Evolutionary conservation across 2,888 invertebrate species (phyloP), one percentile per base, ranked within the genome.

Genomic region (Parnassius orleans): DNA sequence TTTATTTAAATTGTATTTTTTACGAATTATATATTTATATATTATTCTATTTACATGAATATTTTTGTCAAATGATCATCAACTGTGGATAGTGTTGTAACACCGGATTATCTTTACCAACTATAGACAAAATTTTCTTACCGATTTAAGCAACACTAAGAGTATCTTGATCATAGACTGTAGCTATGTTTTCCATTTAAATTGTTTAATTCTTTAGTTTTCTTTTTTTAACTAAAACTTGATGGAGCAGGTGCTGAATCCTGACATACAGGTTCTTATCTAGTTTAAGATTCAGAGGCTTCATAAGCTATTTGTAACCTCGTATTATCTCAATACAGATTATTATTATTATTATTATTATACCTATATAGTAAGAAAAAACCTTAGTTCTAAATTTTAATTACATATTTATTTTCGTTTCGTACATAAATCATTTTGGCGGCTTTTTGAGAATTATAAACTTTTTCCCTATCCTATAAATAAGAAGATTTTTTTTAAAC

Each of bases 141-240:
- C 69, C 61, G 66, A 78, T 73, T 68, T 66, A 70, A 69, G 71
- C 66, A 66, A 63, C 66, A 67, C 65, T 66, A 83, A 83, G 84
- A 83, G 80, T 72, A 83, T 81, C 83, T 81, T 72, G 71, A 78
- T 83, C 83, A 56, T 69, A 72, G 66, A 64, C 70, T 69, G 65
- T 68, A 41, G 7, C 2, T n/a, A n/a, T 46, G 11, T 46, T n/a
- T 12, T 46, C 33, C n/a, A 46, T 46, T 12, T 19, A 19, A 19
- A 19, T 19, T 19, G 19, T 19, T 19, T 19, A 19, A 19, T 19
- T 19, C 19, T 19, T 19, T 19, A 19, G 19, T n/a, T 46, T 3
- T 11, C 3, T 10, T 11, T 43, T 43, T 11, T 43, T 11, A 43
- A 11, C 0, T 43, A 11, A 11, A 43, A 43, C 3, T 43, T 43